Conservation (phyloP, 2,797 vertebrate genomes). For the Naso thynnoides region DNA sequence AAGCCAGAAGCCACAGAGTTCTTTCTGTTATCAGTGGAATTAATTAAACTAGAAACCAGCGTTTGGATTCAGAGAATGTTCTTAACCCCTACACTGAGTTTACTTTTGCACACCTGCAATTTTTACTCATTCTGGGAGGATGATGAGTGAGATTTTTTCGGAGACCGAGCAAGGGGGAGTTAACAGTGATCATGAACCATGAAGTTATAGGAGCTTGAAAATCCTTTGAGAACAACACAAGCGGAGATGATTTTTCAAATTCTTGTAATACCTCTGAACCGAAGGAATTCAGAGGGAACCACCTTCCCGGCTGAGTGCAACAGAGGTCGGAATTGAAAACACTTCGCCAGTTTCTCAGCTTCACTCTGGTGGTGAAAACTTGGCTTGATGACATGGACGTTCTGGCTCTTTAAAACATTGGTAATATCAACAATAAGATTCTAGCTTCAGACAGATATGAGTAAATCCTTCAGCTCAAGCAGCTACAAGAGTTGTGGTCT, state of each 20-base stretch:
- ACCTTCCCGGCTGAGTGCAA: not conserved
- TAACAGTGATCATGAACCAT: not conserved
- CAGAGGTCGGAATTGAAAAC: not conserved
- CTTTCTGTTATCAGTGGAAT: not conserved
- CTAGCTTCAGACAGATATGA: not conserved
- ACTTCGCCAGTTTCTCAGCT: accelerated
- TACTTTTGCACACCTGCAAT: not conserved
- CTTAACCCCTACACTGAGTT: not conserved
- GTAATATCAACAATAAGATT: too few relatives aligned
- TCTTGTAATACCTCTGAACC: conserved; percentile 8
- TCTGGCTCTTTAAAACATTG: not conserved
- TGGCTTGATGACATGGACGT: not conserved
- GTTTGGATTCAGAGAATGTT: not conserved
- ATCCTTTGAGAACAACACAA: not conserved
- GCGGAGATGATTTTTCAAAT: not conserved
- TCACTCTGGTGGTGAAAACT: not conserved
- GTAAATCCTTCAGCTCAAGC: not conserved
- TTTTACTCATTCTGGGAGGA: not conserved
- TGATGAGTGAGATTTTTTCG: not conserved
- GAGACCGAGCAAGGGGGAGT: not conserved
- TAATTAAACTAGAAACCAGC: not conserved
- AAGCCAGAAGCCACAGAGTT: not conserved
- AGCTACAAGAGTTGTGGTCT: not conserved
- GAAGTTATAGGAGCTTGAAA: not conserved
- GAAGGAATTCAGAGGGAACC: not conserved